Evolutionary conservation across 37 sponge, comb jelly and placozoan species (phyloP), one percentile per base, ranked within the genome.

Genomic region (Beroe forskalii): DNA sequence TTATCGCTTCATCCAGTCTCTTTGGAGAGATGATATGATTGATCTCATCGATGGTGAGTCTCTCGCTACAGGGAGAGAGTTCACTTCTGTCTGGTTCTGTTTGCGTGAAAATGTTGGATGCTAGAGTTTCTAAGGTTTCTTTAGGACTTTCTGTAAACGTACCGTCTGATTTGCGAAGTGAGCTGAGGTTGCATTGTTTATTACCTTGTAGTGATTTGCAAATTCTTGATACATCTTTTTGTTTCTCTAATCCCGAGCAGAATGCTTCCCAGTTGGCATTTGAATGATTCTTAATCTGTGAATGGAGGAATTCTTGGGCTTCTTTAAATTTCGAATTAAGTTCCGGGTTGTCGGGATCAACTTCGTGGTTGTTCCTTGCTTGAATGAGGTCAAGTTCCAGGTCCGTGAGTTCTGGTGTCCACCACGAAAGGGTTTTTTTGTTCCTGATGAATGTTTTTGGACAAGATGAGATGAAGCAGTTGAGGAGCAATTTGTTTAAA

Each of bases 131-230:
- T 38, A 72, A 22, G 40, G 76, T 72, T 36, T 72, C 76, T 36
- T 35, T 36, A 1, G 76, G 76, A 27, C 40, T 38, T 72, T 36
- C 40, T 23, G 76, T 72, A 8, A 37, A 36, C 1, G 6, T 37
- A 20, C 76, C 76, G 14, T 72, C 40, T 6, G 19, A 12, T 32
- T 72, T 72, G 9, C 76, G 38, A 1, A 72, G 9, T 4, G 76
- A 72, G 40, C 22, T 72, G 38, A 72, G 76, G 22, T 72, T 35
- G 37, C 3, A 32, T 12, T 17, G 20, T 72, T 72, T 72, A 12
- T 72, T 72, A 4, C 76, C 76, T 12, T 28, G 24, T 22, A 63
- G 66, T 24, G 66, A 63, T 63, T 63, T 63, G 66, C 66, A 63
- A 22, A 63, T 63, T 63, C 17, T 63, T 3, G 66, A 22, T 22